Conservation (phyloP, 2,888 invertebrate genomes). For the Spisula subtruncata region DNA sequence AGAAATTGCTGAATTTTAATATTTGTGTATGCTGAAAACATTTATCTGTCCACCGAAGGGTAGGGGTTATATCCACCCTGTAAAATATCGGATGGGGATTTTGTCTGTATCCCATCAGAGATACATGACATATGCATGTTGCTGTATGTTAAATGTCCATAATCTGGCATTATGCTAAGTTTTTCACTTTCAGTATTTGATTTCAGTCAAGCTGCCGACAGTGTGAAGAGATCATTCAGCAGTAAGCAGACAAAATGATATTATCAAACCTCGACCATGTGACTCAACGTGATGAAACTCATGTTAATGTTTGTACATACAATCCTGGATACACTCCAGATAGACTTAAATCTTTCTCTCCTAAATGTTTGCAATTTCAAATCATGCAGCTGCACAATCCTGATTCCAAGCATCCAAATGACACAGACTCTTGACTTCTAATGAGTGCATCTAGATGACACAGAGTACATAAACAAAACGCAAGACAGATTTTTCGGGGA, state of each 20-base stretch:
- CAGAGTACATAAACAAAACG: slow-evolving; percentile 19
- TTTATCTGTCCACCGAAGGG: too few species aligned
- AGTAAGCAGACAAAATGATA: slow-evolving; percentile 28
- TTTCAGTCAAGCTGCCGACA: neutral
- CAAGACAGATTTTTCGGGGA: slow-evolving; percentile 8
- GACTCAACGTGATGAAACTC: slow-evolving; percentile 43
- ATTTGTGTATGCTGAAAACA: too few species aligned
- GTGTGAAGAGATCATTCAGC: slow-evolving; percentile 27
- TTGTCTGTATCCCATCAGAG: too few species aligned
- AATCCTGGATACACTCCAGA: slow-evolving; percentile 38
- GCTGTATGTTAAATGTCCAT: too few species aligned
- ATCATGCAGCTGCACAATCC: slow-evolving; percentile 30
- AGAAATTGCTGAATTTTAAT: too few species aligned
- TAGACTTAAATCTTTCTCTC: neutral
- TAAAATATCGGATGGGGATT: too few species aligned
- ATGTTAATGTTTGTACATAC: slow-evolving; percentile 30
- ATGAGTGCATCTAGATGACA: slow-evolving; percentile 29
- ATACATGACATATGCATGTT: too few species aligned
- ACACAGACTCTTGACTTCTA: slow-evolving; percentile 12
- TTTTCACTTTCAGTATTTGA: neutral
- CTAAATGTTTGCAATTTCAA: neutral
- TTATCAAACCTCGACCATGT: slow-evolving; percentile 43
- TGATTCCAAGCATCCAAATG: neutral
- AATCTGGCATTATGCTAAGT: neutral
- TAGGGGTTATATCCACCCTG: too few species aligned